Evolutionary conservation across 2,888 invertebrate genomes (phyloP).

Genomic region (Aspidiotus rigidus): DNA sequence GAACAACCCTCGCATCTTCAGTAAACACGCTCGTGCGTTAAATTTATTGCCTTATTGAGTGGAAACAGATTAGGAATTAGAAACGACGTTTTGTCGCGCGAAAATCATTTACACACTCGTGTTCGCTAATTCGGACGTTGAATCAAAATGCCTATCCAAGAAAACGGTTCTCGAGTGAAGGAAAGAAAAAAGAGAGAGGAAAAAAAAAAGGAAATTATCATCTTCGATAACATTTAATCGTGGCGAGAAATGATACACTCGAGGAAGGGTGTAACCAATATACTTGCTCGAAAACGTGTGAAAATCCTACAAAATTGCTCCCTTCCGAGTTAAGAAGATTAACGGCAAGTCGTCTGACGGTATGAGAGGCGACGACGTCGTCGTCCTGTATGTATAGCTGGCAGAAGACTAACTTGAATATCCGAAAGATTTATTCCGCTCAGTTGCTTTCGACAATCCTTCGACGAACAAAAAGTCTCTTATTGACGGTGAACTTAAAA

Average conservation of each 20-base stretch:
- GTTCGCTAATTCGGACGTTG: no score
- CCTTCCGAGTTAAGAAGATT: slow-evolving; percentile 17
- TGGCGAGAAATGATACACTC: background rate
- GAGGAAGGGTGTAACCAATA: slow-evolving; percentile 12
- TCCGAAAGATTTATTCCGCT: slow-evolving; percentile 30
- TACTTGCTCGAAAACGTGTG: slow-evolving; percentile 12
- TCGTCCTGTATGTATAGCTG: slow-evolving; percentile 6
- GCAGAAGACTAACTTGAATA: slow-evolving; percentile 25
- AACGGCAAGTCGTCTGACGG: slow-evolving; percentile 3
- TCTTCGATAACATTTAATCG: no score
- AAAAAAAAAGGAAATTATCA: no score
- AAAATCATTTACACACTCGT: no score
- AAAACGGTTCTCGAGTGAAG: no score
- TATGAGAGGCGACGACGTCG: slow-evolving; percentile 7
- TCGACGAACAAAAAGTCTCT: slow-evolving; percentile 28
- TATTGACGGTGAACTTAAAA: slow-evolving; percentile 26
- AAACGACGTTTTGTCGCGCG: no score
- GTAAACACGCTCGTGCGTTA: no score
- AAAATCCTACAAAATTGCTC: slow-evolving; percentile 32
- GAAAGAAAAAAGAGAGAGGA: no score
- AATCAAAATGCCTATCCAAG: no score
- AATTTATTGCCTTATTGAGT: no score
- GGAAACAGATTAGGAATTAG: no score
- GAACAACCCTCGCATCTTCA: no score
- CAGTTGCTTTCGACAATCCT: slow-evolving; percentile 31